phyloP scores from a whole-genome alignment of 2,888 invertebrate species.

The Pimpla rufipes region DNA sequence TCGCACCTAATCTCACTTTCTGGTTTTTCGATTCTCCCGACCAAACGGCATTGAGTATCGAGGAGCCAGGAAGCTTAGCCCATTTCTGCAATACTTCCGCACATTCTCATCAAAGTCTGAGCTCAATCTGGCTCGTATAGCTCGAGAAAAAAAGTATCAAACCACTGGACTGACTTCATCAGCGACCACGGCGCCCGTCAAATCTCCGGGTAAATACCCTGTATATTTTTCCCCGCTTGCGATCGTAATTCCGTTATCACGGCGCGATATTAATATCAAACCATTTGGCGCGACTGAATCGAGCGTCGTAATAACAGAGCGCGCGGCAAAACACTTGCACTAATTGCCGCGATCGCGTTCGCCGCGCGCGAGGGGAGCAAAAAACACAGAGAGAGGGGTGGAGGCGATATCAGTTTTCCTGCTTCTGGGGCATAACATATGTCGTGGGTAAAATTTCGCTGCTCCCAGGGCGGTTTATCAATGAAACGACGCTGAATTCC shows the following conservation, averaged over 20 bases:
- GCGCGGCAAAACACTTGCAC: constrained; percentile 47
- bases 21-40: too few relatives aligned
- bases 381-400: background rate
- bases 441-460: constrained; percentile 54
- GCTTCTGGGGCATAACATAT: constrained; percentile 37
- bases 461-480: constrained; percentile 58
- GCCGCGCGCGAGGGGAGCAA: background rate
- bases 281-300: constrained; percentile 23
- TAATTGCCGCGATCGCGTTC: constrained; percentile 56
- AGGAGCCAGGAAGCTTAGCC: too few relatives aligned
- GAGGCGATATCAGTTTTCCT: background rate
- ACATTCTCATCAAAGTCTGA: too few relatives aligned
- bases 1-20: too few relatives aligned
- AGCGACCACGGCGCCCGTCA: background rate
- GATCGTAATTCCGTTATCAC: constrained; percentile 45
- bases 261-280: constrained; percentile 3
- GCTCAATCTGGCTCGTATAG: too few relatives aligned
- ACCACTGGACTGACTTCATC: too few relatives aligned
- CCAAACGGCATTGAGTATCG: too few relatives aligned
- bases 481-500: constrained; percentile 65
- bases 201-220: background rate
- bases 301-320: constrained; percentile 10
- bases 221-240: constrained; percentile 45
- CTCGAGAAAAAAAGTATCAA: too few relatives aligned
- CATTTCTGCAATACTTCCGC: too few relatives aligned